Conservation (phyloP, 2,797 vertebrate genomes). For the Channa striata region DNA sequence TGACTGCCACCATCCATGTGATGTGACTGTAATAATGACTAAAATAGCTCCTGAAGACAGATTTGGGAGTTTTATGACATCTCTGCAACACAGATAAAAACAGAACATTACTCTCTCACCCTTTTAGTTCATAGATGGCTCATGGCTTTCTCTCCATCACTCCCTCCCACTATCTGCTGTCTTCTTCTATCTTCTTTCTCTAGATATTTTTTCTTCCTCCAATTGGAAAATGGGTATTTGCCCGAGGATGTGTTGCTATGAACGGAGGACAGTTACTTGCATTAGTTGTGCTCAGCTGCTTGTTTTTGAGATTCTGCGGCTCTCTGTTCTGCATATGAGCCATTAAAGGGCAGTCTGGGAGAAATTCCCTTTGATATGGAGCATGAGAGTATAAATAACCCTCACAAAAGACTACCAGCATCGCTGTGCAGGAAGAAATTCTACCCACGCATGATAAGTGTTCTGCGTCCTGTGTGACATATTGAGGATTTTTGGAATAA, state of each 20-base stretch:
- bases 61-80: conserved; percentile 8
- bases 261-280: conserved; percentile 49
- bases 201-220: conserved; percentile 30
- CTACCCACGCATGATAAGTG: conserved; percentile 18
- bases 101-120: not conserved
- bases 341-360: conserved; percentile 65
- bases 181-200: conserved; percentile 11
- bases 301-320: conserved; percentile 60
- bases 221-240: conserved; percentile 56
- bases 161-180: conserved; percentile 13
- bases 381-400: conserved; percentile 67
- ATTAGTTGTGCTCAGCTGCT: conserved; percentile 74
- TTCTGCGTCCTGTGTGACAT: conserved; percentile 23
- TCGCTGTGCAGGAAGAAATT: conserved; percentile 31
- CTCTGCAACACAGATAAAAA: conserved; percentile 25
- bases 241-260: conserved; percentile 58
- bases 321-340: conserved; percentile 59
- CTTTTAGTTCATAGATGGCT: conserved; percentile 14
- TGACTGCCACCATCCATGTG: not conserved
- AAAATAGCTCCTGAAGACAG: not conserved
- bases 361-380: conserved; percentile 71
- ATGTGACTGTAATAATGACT: conserved; percentile 10
- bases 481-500: conserved; percentile 1
- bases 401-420: conserved; percentile 62
- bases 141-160: conserved; percentile 1